phyloP scores from a whole-genome alignment of 1,140 invertebrate genomes.

The Megalopta genalis region DNA sequence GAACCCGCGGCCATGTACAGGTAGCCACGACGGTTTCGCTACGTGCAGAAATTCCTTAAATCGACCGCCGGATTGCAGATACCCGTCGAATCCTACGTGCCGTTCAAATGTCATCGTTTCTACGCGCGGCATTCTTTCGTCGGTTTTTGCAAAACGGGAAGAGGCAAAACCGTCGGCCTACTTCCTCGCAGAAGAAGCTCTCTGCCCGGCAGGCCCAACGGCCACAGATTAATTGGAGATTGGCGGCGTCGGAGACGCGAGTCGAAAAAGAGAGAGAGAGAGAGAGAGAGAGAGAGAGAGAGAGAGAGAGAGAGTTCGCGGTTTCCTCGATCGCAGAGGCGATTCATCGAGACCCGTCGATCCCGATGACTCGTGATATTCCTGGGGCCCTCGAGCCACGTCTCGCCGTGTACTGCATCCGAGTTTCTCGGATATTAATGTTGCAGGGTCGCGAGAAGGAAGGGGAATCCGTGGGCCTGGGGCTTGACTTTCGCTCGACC shows the following conservation, averaged over 20 bases:
- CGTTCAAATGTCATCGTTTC: background rate
- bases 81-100: background rate
- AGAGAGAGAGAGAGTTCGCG: constrained; percentile 15
- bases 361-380: constrained; percentile 51
- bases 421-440: constrained; percentile 66
- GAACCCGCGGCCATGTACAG: background rate
- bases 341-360: constrained; percentile 9
- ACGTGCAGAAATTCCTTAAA: background rate
- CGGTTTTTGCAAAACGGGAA: background rate
- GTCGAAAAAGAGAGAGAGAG: too few relatives aligned
- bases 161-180: background rate
- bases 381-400: constrained; percentile 36
- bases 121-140: background rate
- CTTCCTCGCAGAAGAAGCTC: background rate
- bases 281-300: too few relatives aligned
- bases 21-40: background rate
- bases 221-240: too few relatives aligned
- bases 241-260: too few relatives aligned
- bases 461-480: constrained; percentile 43
- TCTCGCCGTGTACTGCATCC: constrained; percentile 53
- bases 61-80: background rate
- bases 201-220: too few relatives aligned
- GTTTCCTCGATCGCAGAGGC: constrained; percentile 37
- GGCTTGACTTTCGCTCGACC: constrained; percentile 73
- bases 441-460: constrained; percentile 48